Evolutionary conservation across 2,113 vertebrate species (phyloP).

Genomic region (Nycticorax nycticorax): DNA sequence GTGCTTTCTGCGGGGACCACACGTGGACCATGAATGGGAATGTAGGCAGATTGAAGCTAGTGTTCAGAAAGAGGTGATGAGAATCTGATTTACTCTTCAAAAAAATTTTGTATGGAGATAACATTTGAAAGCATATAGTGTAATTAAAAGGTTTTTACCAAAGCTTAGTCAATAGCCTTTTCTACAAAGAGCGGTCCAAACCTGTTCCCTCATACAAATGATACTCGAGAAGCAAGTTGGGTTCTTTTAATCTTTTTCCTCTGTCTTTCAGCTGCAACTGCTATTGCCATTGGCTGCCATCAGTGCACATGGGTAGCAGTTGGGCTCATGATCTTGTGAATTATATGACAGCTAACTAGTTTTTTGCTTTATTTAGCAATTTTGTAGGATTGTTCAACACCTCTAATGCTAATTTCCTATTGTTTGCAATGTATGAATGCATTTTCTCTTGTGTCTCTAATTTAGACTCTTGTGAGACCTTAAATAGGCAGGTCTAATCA

Average conservation of each 20-base stretch:
- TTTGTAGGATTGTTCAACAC: not conserved
- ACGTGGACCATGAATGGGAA: constrained; percentile 78
- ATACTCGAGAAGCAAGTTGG: not conserved
- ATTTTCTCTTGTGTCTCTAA: not conserved
- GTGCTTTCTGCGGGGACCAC: constrained; percentile 84
- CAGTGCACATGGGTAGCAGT: not conserved
- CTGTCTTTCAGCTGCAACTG: not conserved
- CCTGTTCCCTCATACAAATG: not conserved
- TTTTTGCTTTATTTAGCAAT: not conserved
- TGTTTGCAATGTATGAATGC: not conserved
- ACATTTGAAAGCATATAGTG: not conserved
- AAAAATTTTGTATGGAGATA: not conserved
- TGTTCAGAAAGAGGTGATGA: constrained; percentile 76
- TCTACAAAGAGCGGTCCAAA: not conserved
- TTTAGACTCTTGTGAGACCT: not conserved
- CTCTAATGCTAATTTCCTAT: not conserved
- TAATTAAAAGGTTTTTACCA: not conserved
- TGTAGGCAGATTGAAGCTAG: constrained; percentile 77
- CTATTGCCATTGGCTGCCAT: not conserved
- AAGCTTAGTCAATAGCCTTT: not conserved
- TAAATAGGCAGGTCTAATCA: not conserved
- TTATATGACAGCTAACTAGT: not conserved
- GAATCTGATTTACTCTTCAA: not conserved
- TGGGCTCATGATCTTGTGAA: not conserved
- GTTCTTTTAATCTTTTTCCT: not conserved